phyloP scores from a whole-genome alignment of 1,140 invertebrate species.

The Magallana angulata region DNA sequence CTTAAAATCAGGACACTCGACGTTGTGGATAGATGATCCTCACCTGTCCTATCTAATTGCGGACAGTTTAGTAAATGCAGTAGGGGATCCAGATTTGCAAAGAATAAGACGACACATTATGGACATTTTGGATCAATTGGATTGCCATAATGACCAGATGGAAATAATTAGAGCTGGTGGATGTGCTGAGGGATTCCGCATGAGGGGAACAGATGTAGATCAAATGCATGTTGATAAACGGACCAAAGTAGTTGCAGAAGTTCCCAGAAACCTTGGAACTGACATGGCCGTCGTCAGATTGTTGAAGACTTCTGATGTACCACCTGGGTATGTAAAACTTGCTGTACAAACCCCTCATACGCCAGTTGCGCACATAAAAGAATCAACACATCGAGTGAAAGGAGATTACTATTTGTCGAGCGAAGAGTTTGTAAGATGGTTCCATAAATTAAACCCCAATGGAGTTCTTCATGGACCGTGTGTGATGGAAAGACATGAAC shows the following conservation, averaged over 20 bases:
- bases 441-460: not conserved
- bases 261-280: not conserved
- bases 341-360: not conserved
- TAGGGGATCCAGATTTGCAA: too few species aligned
- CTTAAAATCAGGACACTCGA: too few species aligned
- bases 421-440: not conserved
- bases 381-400: not conserved
- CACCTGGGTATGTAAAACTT: not conserved
- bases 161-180: too few species aligned
- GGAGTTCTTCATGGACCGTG: not conserved
- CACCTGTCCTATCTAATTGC: too few species aligned
- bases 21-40: too few species aligned
- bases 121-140: too few species aligned
- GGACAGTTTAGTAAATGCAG: too few species aligned
- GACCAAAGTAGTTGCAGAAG: not conserved
- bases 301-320: not conserved
- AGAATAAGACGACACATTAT: too few species aligned
- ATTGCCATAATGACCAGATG: too few species aligned
- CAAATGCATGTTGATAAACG: not conserved
- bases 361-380: not conserved
- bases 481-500: not conserved
- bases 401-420: not conserved
- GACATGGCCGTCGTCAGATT: not conserved
- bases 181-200: too few species aligned
- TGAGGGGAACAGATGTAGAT: not conserved